phyloP scores from a whole-genome alignment of 2,113 vertebrate species.

The Corythoichthys haematopterus region DNA sequence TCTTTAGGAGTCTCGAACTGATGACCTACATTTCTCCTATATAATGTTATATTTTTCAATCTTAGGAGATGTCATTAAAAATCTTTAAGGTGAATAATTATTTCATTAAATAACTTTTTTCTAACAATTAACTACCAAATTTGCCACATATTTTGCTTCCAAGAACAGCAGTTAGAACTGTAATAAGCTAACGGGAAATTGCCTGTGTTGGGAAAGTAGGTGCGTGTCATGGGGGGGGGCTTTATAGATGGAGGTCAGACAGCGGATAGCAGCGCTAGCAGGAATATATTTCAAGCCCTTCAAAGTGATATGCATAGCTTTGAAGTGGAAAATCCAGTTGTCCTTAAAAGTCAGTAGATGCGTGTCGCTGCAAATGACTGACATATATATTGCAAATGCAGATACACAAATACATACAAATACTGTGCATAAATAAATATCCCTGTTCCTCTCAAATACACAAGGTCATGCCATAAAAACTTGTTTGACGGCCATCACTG shows the following conservation, averaged over 20 bases:
- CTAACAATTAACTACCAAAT: constrained; percentile 49
- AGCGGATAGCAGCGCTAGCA: constrained; percentile 32
- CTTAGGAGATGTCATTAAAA: no score
- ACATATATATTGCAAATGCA: constrained; percentile 15
- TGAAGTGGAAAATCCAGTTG: constrained; percentile 73
- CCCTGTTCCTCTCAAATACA: neutral
- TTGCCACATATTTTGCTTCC: constrained; percentile 43
- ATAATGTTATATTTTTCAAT: neutral
- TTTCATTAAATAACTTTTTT: constrained; percentile 1
- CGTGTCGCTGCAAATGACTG: constrained; percentile 36
- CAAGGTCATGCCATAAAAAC: constrained; percentile 27
- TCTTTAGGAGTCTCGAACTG: constrained; percentile 10
- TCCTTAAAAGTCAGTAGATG: constrained; percentile 55
- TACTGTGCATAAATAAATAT: constrained; percentile 6
- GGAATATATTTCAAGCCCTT: constrained; percentile 61
- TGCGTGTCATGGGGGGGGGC: constrained; percentile 10
- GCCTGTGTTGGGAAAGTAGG: constrained; percentile 28
- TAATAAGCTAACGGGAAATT: constrained; percentile 59
- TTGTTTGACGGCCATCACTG: constrained; percentile 19
- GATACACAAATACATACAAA: constrained; percentile 12
- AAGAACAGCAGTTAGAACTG: constrained; percentile 54
- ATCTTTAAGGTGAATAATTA: no score
- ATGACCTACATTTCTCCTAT: neutral
- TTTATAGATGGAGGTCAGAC: constrained; percentile 56
- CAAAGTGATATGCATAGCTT: constrained; percentile 72